These are phyloP conservation scores for Hypena proboscidalis DNA, from an alignment of 2,888 invertebrate genomes.

Conservation along the genomic window DNA sequence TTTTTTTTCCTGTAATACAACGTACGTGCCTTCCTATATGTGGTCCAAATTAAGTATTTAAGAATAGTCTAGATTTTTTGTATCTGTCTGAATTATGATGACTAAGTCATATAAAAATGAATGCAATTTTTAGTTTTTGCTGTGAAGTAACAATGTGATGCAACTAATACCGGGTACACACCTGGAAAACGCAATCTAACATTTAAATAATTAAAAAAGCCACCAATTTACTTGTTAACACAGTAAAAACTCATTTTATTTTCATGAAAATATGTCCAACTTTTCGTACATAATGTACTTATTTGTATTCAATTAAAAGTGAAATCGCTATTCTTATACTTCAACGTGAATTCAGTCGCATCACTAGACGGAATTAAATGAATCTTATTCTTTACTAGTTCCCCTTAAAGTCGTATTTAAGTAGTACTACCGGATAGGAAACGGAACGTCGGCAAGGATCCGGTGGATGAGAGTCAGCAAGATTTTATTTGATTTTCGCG, in stretches of 20 bases:
- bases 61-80: constrained; percentile 1
- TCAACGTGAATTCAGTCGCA: too few species aligned
- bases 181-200: too few species aligned
- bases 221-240: too few species aligned
- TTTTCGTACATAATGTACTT: too few species aligned
- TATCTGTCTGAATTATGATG: background rate
- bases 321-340: too few species aligned
- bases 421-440: constrained; percentile 4
- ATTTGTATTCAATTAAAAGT: too few species aligned
- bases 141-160: too few species aligned
- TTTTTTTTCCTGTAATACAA: constrained; percentile 18
- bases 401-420: constrained; percentile 4
- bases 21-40: constrained; percentile 1
- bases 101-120: background rate
- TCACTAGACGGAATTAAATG: background rate
- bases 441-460: constrained; percentile 1
- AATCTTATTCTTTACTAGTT: constrained; percentile 3
- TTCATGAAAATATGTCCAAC: too few species aligned
- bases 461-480: constrained; percentile 2
- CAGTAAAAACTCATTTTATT: too few species aligned
- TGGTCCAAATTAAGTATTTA: constrained; percentile 7
- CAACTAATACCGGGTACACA: too few species aligned
- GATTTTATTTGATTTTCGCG: constrained; percentile 1
- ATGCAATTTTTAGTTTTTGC: background rate
- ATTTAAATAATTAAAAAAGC: too few species aligned